Percentiles rank a stretch among this genome's conserved stretches.
Conservation (phyloP, 2,797 vertebrate species). For the Gobionotothen gibberifrons region DNA sequence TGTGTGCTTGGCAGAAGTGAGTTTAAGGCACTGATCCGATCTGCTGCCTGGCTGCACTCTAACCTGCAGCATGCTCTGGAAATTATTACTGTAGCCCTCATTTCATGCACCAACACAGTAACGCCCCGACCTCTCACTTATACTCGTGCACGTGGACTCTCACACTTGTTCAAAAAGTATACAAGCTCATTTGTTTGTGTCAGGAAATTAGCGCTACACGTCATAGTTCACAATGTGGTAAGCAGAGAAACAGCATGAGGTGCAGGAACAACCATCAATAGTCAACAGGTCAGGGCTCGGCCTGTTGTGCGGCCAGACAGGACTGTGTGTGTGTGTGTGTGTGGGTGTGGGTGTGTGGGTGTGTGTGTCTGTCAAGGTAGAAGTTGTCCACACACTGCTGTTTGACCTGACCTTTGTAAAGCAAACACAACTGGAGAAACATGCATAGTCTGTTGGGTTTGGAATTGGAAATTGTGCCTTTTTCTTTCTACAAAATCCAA, state of each 20-base stretch:
- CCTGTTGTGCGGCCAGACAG: slow-evolving; percentile 42
- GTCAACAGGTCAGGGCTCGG: slow-evolving; percentile 51
- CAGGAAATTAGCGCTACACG: not conserved
- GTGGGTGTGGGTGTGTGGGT: not conserved
- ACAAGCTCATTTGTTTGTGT: slow-evolving; percentile 29
- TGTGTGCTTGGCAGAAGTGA: slow-evolving; percentile 55
- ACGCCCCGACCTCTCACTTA: not conserved
- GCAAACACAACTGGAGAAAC: slow-evolving; percentile 2
- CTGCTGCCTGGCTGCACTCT: slow-evolving; percentile 69
- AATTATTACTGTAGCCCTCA: slow-evolving; percentile 61
- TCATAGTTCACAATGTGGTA: slow-evolving; percentile 26
- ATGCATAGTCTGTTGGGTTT: not conserved
- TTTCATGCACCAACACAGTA: slow-evolving; percentile 39
- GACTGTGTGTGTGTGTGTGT: not conserved
- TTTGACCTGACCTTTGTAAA: slow-evolving; percentile 47
- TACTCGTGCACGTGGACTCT: slow-evolving; percentile 4
- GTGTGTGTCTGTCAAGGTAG: not conserved
- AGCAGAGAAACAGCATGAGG: slow-evolving; percentile 19
- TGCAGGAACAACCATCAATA: slow-evolving; percentile 17
- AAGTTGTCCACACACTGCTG: slow-evolving; percentile 10
- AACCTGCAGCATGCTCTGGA: slow-evolving; percentile 63
- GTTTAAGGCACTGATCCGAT: slow-evolving; percentile 70
- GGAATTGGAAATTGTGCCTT: not conserved
- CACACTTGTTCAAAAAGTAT: slow-evolving; percentile 8
- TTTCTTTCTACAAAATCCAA: not conserved